Evolutionary conservation across 1,140 invertebrate genomes (phyloP).

Genomic region (Choristoneura fumiferana): DNA sequence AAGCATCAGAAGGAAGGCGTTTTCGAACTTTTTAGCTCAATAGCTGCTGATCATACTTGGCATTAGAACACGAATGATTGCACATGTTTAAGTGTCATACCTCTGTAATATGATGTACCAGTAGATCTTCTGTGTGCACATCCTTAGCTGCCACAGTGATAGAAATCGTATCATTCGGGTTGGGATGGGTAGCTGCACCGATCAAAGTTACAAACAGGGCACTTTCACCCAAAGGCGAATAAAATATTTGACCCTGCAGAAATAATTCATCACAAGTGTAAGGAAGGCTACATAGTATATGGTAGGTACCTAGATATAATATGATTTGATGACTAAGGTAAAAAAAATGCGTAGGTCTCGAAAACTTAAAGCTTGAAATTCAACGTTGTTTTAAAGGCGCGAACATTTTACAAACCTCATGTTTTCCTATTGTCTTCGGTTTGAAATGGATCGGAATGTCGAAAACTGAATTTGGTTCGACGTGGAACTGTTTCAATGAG

Average conservation of each 20-base stretch:
- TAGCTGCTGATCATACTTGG: too few species aligned
- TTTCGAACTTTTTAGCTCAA: too few species aligned
- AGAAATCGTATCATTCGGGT: conserved; percentile 47
- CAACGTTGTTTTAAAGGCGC: too few species aligned
- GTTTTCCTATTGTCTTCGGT: conserved; percentile 58
- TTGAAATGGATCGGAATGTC: conserved; percentile 64
- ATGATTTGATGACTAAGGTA: too few species aligned
- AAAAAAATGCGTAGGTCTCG: too few species aligned
- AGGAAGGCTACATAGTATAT: too few species aligned
- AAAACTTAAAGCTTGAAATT: too few species aligned
- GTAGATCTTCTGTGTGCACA: conserved; percentile 41
- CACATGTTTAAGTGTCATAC: too few species aligned
- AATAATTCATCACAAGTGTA: conserved; percentile 7
- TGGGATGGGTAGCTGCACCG: conserved; percentile 45
- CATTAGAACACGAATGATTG: too few species aligned
- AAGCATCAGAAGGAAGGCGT: too few species aligned
- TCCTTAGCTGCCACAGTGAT: conserved; percentile 56
- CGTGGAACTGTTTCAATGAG: conserved; percentile 55
- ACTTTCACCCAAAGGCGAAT: conserved; percentile 58
- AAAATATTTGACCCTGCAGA: conserved; percentile 53
- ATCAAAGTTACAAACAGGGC: conserved; percentile 52
- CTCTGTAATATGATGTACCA: conserved; percentile 65
- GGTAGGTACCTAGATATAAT: too few species aligned
- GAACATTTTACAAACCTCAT: conserved; percentile 43
- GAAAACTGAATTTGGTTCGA: conserved; percentile 60